Evolutionary conservation across 2,113 vertebrate species (phyloP).

Genomic region (Condylura cristata): DNA sequence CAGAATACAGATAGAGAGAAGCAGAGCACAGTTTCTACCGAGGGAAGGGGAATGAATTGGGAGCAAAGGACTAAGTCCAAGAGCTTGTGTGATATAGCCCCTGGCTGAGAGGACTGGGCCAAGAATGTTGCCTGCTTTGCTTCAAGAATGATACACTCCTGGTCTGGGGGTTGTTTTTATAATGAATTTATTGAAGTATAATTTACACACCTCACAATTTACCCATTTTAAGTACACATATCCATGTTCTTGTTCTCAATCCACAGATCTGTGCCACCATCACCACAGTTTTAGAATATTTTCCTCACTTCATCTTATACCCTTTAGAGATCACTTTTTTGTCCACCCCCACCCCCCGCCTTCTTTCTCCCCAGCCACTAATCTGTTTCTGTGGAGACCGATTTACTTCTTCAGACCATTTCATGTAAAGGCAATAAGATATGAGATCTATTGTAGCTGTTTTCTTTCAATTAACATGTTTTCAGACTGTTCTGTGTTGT

Average conservation of each 20-base stretch:
- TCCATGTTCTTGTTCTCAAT: neutral
- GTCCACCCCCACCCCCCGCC: too few species aligned
- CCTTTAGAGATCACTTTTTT: neutral
- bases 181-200: neutral
- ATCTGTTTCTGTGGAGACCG: neutral
- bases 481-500: neutral
- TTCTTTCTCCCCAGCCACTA: neutral
- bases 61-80: neutral
- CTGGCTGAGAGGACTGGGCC: neutral
- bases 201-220: neutral
- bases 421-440: neutral
- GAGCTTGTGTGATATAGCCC: neutral
- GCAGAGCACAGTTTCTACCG: neutral
- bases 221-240: neutral
- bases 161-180: neutral
- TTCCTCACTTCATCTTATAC: neutral
- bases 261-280: neutral
- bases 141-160: neutral
- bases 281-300: neutral
- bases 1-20: neutral
- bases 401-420: neutral
- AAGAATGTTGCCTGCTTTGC: conserved; percentile 22
- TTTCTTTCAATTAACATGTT: neutral
- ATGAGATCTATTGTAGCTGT: neutral
- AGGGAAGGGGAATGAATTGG: neutral